Evolutionary conservation across 2,888 invertebrate species (phyloP).

Genomic region (Pyrocoelia pectoralis): DNA sequence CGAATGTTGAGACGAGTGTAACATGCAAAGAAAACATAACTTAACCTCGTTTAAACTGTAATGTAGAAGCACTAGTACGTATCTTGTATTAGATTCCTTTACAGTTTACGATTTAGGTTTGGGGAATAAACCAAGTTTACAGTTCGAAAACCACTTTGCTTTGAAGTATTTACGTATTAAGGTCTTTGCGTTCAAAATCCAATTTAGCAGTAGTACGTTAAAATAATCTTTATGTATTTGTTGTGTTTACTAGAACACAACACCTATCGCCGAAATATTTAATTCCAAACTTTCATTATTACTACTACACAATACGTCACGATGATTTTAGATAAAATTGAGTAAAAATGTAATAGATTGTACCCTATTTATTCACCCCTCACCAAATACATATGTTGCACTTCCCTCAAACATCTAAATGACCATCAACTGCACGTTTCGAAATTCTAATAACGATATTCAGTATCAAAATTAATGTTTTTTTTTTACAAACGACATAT

Average conservation of each 20-base stretch:
- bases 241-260: too few relatives aligned
- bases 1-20: too few relatives aligned
- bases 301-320: too few relatives aligned
- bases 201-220: background rate
- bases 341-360: too few relatives aligned
- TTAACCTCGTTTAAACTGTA: background rate
- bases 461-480: conserved; percentile 42
- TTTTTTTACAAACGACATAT: conserved; percentile 33
- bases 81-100: background rate
- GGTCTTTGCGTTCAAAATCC: background rate
- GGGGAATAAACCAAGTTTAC: background rate
- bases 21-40: conserved; percentile 1
- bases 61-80: background rate
- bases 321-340: too few relatives aligned
- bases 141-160: conserved; percentile 4
- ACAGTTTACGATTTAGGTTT: conserved; percentile 8
- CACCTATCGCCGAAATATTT: too few relatives aligned
- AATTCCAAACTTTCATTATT: too few relatives aligned
- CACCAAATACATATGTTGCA: conserved; percentile 36
- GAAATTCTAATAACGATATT: conserved; percentile 45
- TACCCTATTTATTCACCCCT: conserved; percentile 14
- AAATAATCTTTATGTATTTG: background rate
- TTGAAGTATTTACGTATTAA: conserved; percentile 1
- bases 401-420: conserved; percentile 38
- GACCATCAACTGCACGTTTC: conserved; percentile 44